A percentile compares a stretch with the other conserved stretches of the same genome.
phyloP scores from a whole-genome alignment of 2,888 invertebrate genomes.

The Philaethria dido region DNA sequence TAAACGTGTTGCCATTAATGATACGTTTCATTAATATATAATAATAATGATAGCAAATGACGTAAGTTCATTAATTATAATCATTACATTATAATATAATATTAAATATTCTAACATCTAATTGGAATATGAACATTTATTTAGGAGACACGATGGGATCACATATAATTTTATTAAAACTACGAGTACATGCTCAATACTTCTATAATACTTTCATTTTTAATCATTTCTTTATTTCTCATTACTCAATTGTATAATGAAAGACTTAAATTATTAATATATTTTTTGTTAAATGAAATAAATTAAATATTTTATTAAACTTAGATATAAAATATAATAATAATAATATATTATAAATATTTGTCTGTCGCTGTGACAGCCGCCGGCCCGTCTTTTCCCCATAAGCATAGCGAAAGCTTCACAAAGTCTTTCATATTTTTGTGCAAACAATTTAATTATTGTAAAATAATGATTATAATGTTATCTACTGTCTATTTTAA shows the following conservation, averaged over 20 bases:
- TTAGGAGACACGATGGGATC: slow-evolving; percentile 67
- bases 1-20: slow-evolving; percentile 30
- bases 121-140: slow-evolving; percentile 50
- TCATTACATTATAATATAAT: slow-evolving; percentile 16
- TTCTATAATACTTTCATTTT: slow-evolving; percentile 42
- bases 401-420: slow-evolving; percentile 18
- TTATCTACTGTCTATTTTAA: not conserved
- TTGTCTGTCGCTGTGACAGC: slow-evolving; percentile 30
- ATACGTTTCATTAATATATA: slow-evolving; percentile 30
- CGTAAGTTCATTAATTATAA: slow-evolving; percentile 15
- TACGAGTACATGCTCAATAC: slow-evolving; percentile 33
- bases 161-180: slow-evolving; percentile 50
- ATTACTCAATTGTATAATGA: slow-evolving; percentile 3
- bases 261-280: not conserved
- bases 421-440: not conserved
- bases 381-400: slow-evolving; percentile 47
- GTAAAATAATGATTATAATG: not conserved
- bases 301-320: not conserved
- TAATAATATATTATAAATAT: slow-evolving; percentile 8
- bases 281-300: not conserved
- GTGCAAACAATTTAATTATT: slow-evolving; percentile 4
- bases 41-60: slow-evolving; percentile 26
- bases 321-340: too few species aligned
- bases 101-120: slow-evolving; percentile 44
- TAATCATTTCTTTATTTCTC: slow-evolving; percentile 11